A percentile compares a stretch with the other conserved stretches of the same genome.
Evolutionary conservation across 1,140 invertebrate genomes (phyloP).

Genomic region (Neuroterus valhalla): DNA sequence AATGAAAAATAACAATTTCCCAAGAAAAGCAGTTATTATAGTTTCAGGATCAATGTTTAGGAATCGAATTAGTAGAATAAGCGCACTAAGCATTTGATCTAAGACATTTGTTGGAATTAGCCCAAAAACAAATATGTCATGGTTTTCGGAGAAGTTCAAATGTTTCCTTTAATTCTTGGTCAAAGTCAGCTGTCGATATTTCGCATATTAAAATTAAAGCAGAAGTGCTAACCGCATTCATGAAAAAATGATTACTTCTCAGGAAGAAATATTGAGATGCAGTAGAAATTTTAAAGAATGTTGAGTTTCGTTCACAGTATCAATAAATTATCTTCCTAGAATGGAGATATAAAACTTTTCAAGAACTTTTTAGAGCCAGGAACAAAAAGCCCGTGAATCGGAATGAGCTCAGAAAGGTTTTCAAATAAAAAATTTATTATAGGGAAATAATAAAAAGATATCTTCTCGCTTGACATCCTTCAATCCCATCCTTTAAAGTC

Average conservation of each 20-base stretch:
- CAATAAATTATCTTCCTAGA: no score
- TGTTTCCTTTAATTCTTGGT: constrained; percentile 16
- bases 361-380: no score
- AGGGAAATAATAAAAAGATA: neutral
- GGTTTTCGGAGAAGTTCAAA: neutral
- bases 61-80: neutral
- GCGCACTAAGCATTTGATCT: neutral
- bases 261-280: no score
- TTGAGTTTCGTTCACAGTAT: no score
- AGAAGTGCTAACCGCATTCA: no score
- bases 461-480: neutral
- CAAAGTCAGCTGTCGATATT: constrained; percentile 10
- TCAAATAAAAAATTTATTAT: neutral
- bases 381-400: no score
- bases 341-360: no score
- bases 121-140: constrained; percentile 17
- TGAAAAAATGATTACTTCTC: neutral
- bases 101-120: constrained; percentile 8
- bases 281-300: no score
- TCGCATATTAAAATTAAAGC: no score
- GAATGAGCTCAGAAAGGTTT: neutral
- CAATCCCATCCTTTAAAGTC: neutral
- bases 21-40: no score
- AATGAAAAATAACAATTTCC: no score
- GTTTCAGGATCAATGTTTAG: neutral